Conservation (phyloP, 2,888 invertebrate species). For the Drosophila testacea region DNA sequence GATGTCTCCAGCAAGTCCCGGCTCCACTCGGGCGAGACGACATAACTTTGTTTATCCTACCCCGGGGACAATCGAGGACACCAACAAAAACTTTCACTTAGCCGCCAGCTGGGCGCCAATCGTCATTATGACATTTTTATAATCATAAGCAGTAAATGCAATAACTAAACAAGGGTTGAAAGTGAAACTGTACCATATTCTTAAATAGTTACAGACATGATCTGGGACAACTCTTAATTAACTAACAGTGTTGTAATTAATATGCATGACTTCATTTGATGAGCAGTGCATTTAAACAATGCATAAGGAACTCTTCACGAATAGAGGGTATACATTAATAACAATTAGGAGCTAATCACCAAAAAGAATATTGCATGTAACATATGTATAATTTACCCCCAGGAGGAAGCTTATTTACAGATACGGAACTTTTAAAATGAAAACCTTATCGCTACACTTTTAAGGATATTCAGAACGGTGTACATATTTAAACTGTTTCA, state of each 20-base stretch:
- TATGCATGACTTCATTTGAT: slow-evolving; percentile 2
- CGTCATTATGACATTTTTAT: slow-evolving; percentile 25
- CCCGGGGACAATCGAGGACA: slow-evolving; percentile 11
- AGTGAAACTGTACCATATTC: slow-evolving; percentile 11
- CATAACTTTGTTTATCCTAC: slow-evolving; percentile 39
- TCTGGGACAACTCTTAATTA: neutral
- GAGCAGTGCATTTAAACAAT: neutral
- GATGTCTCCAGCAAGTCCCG: slow-evolving; percentile 39
- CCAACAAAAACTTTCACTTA: slow-evolving; percentile 11
- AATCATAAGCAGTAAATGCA: slow-evolving; percentile 30
- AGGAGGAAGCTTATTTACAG: no score
- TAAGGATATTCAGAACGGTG: no score
- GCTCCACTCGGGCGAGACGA: slow-evolving; percentile 61
- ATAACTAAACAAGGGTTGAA: slow-evolving; percentile 30
- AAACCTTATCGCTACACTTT: no score
- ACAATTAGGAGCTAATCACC: no score
- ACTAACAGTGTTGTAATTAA: neutral
- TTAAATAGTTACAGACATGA: slow-evolving; percentile 1
- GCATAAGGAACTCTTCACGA: no score
- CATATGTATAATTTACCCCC: neutral
- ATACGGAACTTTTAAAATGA: no score
- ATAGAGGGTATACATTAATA: no score
- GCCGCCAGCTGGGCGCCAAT: slow-evolving; percentile 36
- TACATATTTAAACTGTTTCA: no score
- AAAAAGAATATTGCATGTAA: neutral